These are phyloP conservation scores for Labrus mixtus DNA, from an alignment of 2,113 vertebrate species.

Conservation along the genomic window DNA sequence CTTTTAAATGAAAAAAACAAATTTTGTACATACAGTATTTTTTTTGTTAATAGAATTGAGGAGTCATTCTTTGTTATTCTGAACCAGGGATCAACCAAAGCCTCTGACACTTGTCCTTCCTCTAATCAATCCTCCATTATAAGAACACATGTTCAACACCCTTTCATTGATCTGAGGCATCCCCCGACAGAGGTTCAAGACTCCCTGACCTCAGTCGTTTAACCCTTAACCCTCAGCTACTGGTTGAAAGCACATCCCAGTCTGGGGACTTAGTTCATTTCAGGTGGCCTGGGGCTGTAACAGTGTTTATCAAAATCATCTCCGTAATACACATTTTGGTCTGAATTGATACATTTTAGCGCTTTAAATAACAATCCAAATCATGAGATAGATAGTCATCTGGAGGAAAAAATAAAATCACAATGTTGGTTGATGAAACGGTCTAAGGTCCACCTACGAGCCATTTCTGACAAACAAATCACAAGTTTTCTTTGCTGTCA, in stretches of 20 bases:
- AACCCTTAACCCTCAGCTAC: constrained; percentile 83
- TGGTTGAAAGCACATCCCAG: constrained; percentile 29
- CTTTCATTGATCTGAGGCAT: constrained; percentile 69
- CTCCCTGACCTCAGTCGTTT: constrained; percentile 85
- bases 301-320: neutral
- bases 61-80: neutral
- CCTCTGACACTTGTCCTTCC: constrained; percentile 44
- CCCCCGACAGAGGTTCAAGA: constrained; percentile 57
- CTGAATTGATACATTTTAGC: neutral
- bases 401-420: no score
- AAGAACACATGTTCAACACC: constrained; percentile 64
- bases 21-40: neutral
- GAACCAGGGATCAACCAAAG: constrained; percentile 24
- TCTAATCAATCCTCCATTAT: constrained; percentile 58
- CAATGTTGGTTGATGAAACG: neutral
- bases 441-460: neutral
- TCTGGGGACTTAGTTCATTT: constrained; percentile 33
- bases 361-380: neutral
- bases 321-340: neutral
- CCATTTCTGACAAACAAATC: neutral
- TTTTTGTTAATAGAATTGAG: neutral
- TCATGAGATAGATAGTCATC: no score
- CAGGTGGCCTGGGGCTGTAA: constrained; percentile 7
- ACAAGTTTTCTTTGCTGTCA: no score
- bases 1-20: neutral